A percentile compares a stretch with the other conserved stretches of the same genome.
Conservation (phyloP, 2,888 invertebrate species). For the Catocala nupta region DNA sequence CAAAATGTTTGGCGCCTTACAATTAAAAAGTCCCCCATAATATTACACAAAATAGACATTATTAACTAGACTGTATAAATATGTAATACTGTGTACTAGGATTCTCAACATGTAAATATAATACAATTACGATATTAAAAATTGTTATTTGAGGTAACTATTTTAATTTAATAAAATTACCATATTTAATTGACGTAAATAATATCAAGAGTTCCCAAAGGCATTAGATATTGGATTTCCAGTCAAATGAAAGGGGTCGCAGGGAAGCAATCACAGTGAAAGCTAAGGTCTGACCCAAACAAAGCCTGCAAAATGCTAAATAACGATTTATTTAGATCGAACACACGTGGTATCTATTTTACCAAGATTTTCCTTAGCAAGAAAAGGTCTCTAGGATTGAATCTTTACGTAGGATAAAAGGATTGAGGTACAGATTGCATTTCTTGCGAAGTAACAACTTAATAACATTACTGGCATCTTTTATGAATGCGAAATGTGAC, state of each 20-base stretch:
- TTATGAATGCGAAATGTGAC: constrained; percentile 1
- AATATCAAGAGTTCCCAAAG: constrained; percentile 21
- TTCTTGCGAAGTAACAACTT: constrained; percentile 17
- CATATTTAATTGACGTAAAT: background rate
- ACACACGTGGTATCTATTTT: constrained; percentile 50
- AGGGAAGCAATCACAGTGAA: constrained; percentile 71
- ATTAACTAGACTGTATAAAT: no score
- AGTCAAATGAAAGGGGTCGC: constrained; percentile 54
- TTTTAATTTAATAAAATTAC: no score
- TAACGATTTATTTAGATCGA: constrained; percentile 61
- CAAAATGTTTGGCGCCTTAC: no score
- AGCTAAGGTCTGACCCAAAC: constrained; percentile 67
- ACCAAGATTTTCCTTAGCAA: constrained; percentile 36
- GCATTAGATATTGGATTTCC: constrained; percentile 26
- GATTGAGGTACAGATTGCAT: constrained; percentile 40
- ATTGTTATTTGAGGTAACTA: no score
- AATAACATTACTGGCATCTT: constrained; percentile 12
- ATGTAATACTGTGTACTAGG: no score
- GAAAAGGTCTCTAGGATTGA: constrained; percentile 37
- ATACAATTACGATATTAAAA: no score
- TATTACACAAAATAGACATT: no score
- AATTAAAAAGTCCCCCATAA: no score
- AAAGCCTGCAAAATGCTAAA: constrained; percentile 62
- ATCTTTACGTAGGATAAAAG: constrained; percentile 44
- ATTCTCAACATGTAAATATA: no score